Percentiles rank a stretch among this genome's conserved stretches.
These are phyloP conservation scores for Drosophila mettleri DNA, from an alignment of 2,888 invertebrate genomes.

Conservation along the genomic window DNA sequence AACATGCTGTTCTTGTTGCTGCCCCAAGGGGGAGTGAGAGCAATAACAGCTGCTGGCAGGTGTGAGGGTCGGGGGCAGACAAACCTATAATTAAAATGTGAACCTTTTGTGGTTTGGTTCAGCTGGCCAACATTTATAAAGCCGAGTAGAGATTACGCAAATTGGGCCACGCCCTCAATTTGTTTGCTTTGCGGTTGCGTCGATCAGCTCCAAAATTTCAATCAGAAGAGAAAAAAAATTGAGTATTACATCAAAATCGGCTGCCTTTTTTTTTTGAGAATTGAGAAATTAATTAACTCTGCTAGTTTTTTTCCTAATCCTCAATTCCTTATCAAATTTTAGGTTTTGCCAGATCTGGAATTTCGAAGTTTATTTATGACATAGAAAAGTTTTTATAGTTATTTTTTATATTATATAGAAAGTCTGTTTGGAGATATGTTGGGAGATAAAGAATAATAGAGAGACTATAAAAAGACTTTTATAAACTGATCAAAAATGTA, in stretches of 20 bases:
- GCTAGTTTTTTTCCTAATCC: not conserved
- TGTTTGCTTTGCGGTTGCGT: slow-evolving; percentile 34
- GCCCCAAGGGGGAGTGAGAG: not conserved
- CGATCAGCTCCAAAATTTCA: not conserved
- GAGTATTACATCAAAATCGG: slow-evolving; percentile 16
- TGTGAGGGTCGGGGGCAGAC: slow-evolving; percentile 7
- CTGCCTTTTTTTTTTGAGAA: not conserved
- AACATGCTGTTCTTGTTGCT: slow-evolving; percentile 10
- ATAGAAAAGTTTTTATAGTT: not conserved
- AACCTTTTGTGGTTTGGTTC: slow-evolving; percentile 65
- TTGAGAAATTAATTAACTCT: slow-evolving; percentile 1
- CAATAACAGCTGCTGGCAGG: not conserved
- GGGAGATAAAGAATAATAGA: not conserved
- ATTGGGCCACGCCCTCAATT: slow-evolving; percentile 62
- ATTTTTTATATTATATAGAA: not conserved
- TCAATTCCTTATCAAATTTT: not conserved
- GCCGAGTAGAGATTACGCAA: slow-evolving; percentile 70
- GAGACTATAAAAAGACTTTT: not conserved
- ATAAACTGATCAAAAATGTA: not conserved
- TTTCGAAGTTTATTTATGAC: not conserved
- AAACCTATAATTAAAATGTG: slow-evolving; percentile 75
- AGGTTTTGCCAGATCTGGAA: not conserved
- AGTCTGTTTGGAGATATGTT: not conserved
- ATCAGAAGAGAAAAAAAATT: not conserved
- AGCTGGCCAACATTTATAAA: slow-evolving; percentile 27